Percentiles rank a stretch among this genome's conserved stretches.
phyloP scores from a whole-genome alignment of 2,113 vertebrate species.

The Atlantisia rogersi region DNA sequence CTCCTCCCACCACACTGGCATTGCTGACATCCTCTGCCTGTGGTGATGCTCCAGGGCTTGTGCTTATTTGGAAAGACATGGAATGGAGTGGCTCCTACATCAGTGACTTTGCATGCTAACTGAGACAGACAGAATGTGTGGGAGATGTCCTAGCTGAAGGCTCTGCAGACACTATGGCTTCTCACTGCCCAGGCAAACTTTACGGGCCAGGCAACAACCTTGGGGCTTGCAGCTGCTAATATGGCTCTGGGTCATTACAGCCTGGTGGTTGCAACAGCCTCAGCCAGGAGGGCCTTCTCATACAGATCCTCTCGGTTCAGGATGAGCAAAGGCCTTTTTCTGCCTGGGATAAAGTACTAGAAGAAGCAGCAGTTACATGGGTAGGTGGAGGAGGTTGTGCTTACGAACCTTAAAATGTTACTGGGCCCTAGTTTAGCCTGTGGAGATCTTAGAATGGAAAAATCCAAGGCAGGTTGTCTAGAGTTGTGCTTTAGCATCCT shows the following conservation, averaged over 20 bases:
- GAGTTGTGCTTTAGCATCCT: not conserved
- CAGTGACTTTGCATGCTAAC: not conserved
- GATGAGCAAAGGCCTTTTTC: not conserved
- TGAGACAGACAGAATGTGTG: not conserved
- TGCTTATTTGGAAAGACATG: not conserved
- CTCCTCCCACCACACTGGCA: fast-evolving
- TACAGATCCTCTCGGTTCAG: not conserved
- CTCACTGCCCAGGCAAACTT: not conserved
- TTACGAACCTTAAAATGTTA: not conserved
- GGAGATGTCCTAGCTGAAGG: not conserved
- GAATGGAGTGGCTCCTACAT: fast-evolving
- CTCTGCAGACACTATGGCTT: not conserved
- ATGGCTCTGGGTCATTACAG: not conserved
- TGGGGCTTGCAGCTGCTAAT: not conserved
- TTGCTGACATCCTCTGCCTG: not conserved
- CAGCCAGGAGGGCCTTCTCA: not conserved
- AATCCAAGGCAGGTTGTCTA: not conserved
- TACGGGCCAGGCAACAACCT: not conserved
- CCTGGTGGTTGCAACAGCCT: fast-evolving
- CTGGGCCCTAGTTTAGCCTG: not conserved
- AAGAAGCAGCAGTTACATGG: not conserved
- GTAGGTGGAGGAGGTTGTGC: not conserved
- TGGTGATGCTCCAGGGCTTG: not conserved
- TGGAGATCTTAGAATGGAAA: not conserved
- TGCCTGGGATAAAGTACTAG: not conserved